phyloP scores from a whole-genome alignment of 2,888 invertebrate species.

The Polietes domitor region DNA sequence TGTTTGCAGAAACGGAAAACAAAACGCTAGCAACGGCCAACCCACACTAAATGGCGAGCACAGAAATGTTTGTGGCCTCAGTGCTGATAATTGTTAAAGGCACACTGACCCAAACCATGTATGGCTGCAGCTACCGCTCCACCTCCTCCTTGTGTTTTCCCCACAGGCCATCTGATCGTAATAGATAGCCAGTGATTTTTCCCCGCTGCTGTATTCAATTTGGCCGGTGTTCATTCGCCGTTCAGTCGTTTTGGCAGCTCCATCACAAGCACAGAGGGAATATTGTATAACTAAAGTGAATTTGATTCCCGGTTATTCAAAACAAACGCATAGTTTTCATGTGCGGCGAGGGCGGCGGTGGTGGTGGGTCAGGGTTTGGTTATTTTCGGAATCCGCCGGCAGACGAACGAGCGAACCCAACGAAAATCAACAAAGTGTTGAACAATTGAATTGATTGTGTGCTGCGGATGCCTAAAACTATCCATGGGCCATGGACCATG shows the following conservation, averaged over 20 bases:
- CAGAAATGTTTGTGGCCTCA: slow-evolving; percentile 64
- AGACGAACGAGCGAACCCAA: neutral
- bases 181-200: slow-evolving; percentile 57
- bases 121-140: neutral
- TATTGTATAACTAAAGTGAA: slow-evolving; percentile 49
- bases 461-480: slow-evolving; percentile 50
- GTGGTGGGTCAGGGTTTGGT: neutral
- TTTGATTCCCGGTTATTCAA: slow-evolving; percentile 58
- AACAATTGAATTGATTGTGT: slow-evolving; percentile 60
- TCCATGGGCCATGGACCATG: slow-evolving; percentile 36
- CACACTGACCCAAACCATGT: neutral
- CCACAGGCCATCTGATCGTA: slow-evolving; percentile 43
- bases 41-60: slow-evolving; percentile 60
- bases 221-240: neutral
- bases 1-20: slow-evolving; percentile 21
- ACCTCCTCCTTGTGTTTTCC: slow-evolving; percentile 1
- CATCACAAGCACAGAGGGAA: neutral
- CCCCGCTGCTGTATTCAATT: neutral
- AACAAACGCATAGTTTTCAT: slow-evolving; percentile 55
- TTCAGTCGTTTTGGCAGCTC: neutral
- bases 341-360: neutral
- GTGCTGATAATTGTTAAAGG: slow-evolving; percentile 65
- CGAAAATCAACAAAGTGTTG: slow-evolving; percentile 36
- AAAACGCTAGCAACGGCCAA: slow-evolving; percentile 15
- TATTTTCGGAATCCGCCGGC: neutral